Percentiles rank a stretch among this genome's conserved stretches.
Evolutionary conservation across 2,888 invertebrate species (phyloP).

Genomic region (Ditula angustiorana): DNA sequence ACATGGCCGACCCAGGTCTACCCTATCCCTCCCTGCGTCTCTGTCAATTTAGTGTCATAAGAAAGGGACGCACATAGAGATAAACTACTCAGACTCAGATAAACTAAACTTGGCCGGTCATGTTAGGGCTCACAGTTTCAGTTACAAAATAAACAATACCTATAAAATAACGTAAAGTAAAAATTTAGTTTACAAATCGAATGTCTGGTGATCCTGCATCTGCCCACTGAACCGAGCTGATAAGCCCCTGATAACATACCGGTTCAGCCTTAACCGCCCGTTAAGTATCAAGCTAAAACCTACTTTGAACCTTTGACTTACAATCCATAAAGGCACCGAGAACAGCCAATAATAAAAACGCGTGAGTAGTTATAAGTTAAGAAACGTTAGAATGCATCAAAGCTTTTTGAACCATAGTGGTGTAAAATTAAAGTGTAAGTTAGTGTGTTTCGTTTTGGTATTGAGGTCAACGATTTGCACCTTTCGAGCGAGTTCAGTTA

Average conservation of each 20-base stretch:
- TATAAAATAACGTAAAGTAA: conserved; percentile 11
- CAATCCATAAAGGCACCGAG: conserved; percentile 23
- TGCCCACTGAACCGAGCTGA: conserved; percentile 47
- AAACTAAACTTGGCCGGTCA: too few species aligned
- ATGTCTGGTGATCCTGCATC: conserved; percentile 45
- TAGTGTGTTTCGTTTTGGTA: conserved; percentile 41
- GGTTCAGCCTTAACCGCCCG: conserved; percentile 48
- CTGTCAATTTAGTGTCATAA: too few species aligned
- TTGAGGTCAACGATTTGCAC: conserved; percentile 79
- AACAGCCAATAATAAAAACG: conserved; percentile 27
- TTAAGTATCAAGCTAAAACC: conserved; percentile 28
- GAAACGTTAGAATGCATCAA: conserved; percentile 4
- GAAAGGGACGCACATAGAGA: too few species aligned
- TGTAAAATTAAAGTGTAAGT: not conserved
- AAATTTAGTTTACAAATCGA: conserved; percentile 34
- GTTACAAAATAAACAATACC: conserved; percentile 19
- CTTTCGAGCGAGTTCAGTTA: conserved; percentile 73
- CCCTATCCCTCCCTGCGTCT: too few species aligned
- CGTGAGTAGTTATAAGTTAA: conserved; percentile 19
- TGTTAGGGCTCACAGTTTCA: too few species aligned
- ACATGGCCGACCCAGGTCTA: too few species aligned
- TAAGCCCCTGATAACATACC: conserved; percentile 55
- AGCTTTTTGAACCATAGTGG: not conserved
- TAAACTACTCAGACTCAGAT: too few species aligned
- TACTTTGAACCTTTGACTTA: conserved; percentile 34